These are phyloP conservation scores for Tetramorium parvispinum DNA, from an alignment of 1,140 invertebrate genomes.

Conservation along the genomic window DNA sequence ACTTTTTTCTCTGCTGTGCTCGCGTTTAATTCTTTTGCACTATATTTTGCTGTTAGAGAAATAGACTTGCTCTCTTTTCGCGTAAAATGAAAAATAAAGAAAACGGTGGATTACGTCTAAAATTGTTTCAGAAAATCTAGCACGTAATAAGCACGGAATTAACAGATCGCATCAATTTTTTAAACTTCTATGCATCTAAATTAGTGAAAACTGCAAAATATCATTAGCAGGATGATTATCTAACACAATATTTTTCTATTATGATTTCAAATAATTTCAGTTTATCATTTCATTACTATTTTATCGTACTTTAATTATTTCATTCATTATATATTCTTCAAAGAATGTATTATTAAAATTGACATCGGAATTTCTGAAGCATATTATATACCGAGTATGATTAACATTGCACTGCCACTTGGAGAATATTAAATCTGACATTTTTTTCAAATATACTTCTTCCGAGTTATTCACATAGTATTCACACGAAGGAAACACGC, in stretches of 20 bases:
- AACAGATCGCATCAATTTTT: not conserved
- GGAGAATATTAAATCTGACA: not conserved
- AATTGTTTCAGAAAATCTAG: not conserved
- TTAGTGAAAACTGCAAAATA: not conserved
- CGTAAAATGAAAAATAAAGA: not conserved
- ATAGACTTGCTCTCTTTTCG: not conserved
- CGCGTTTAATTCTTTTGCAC: not conserved
- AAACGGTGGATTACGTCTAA: not conserved
- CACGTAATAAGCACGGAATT: not conserved
- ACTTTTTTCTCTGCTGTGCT: not conserved
- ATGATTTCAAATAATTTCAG: not conserved
- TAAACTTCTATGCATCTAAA: not conserved
- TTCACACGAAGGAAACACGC: not conserved
- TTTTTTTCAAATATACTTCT: not conserved
- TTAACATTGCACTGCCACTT: not conserved
- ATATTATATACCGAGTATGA: not conserved
- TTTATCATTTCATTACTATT: not conserved
- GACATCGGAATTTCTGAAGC: not conserved
- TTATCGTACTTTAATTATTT: not conserved
- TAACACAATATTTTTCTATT: not conserved
- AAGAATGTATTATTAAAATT: constrained; percentile 21
- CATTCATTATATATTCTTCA: not conserved
- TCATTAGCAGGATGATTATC: not conserved
- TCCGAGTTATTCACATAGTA: not conserved
- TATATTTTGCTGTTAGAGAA: not conserved